Conservation (phyloP, 2,888 invertebrate species). For the Serripes groenlandicus region DNA sequence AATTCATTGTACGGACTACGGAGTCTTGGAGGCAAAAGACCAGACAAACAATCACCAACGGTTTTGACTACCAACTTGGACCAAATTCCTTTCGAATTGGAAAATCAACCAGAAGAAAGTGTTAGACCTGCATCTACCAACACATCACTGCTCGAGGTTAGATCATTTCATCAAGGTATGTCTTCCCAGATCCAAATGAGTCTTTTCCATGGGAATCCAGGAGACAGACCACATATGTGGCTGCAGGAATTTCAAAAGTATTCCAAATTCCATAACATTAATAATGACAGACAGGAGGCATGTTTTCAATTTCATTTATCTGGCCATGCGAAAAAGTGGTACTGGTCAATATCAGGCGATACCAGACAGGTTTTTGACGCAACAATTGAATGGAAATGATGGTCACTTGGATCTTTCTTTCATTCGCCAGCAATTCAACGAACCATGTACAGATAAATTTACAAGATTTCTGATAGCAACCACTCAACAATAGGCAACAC, state of each 20-base stretch:
- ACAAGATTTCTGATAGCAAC: constrained; percentile 16
- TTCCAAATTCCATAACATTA: background rate
- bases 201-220: background rate
- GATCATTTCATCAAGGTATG: no score
- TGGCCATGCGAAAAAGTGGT: constrained; percentile 32
- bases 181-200: background rate
- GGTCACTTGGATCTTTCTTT: background rate
- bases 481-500: constrained; percentile 2
- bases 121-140: no score
- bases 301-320: constrained; percentile 7
- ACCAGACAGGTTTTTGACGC: background rate
- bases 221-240: constrained; percentile 2
- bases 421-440: background rate
- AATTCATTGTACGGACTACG: no score
- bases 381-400: constrained; percentile 26
- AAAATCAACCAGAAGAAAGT: no score
- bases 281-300: background rate
- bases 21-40: no score
- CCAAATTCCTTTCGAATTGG: no score
- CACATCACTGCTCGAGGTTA: no score
- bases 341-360: background rate
- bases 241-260: background rate
- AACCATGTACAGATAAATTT: constrained; percentile 4
- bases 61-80: no score
- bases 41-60: no score